Base-by-base conservation (phyloP, 2,888 invertebrate species). In the Andrena marginata region DNA sequence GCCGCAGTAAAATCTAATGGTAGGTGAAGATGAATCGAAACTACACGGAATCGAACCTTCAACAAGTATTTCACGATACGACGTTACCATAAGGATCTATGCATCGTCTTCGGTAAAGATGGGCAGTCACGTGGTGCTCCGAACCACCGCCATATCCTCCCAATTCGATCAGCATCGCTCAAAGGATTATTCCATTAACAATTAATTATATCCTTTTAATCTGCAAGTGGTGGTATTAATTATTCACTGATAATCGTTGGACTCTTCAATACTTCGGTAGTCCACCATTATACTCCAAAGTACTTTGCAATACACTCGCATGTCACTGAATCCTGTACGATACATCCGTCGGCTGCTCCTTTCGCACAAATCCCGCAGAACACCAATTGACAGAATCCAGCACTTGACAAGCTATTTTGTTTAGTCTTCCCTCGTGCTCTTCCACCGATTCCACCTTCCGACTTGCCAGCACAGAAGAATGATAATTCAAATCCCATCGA, bases 101-200 rank as follows among this genome's bases (percentile, higher is more conserved):
- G 5, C 26, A 49, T 62, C 31, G 13, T 26, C 42, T 33, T 63
- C 62, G 13, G 16, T n/a, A 29, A 7, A 33, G 20, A 65, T n/a
- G 54, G 8, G 51, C 29, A 33, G 76, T 72, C 84, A 84, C 76
- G 84, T 80, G 79, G 69, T 68, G 16, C n/a, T 65, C 64, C 6
- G 60, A 63, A 4, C 64, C 54, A 64, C 77, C 87, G 87, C 87
- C 86, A 86, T 87, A 31, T 80, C 84, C 62, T 31, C 16, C 56
- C 35, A 33, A n/a, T 54, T 60, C 59, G 33, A 26, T 56, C 42
- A 23, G 60, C 76, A 16, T 68, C 60, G 31, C 59, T 23, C 48
- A 56, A 16, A 23, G 13, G 35, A 54, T 33, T 10, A 6, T 6
- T 7, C 7, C 2, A 16, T 20, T 13, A 4, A 23, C n/a, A 20